Evolutionary conservation across 1,140 invertebrate genomes (phyloP).

Genomic region (Calephelis virginiensis): DNA sequence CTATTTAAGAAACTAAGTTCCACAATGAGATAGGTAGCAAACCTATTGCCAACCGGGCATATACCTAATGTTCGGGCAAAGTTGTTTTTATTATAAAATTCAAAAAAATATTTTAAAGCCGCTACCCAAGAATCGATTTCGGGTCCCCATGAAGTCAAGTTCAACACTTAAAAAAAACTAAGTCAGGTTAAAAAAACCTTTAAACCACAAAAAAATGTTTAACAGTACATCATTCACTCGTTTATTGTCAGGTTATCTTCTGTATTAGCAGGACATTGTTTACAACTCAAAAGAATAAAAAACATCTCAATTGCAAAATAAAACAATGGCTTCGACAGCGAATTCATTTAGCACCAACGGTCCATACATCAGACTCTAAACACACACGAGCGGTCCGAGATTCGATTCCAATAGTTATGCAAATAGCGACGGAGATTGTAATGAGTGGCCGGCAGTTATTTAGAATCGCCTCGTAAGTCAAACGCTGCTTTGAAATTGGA

Average conservation of each 20-base stretch:
- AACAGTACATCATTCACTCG: not conserved
- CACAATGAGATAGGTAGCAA: no score
- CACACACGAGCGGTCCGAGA: conserved; percentile 54
- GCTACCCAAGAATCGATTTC: no score
- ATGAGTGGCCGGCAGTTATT: conserved; percentile 75
- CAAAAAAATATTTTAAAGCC: no score
- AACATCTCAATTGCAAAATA: conserved; percentile 40
- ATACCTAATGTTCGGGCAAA: no score
- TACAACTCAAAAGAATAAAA: conserved; percentile 16
- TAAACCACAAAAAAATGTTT: not conserved
- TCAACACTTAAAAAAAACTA: no score
- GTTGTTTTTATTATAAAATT: no score
- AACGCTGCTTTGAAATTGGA: conserved; percentile 58
- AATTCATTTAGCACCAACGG: conserved; percentile 58
- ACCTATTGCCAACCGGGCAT: no score
- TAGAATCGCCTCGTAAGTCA: conserved; percentile 73
- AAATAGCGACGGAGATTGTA: conserved; percentile 69
- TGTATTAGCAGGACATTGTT: conserved; percentile 13
- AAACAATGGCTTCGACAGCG: conserved; percentile 50
- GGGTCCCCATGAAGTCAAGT: no score
- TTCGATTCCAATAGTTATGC: conserved; percentile 76
- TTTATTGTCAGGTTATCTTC: conserved; percentile 8
- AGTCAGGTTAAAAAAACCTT: not conserved
- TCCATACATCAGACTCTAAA: conserved; percentile 64
- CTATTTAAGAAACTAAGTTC: no score